Evolutionary conservation across 2,888 invertebrate species (phyloP), one percentile per base, ranked within the genome.

Genomic region (Eurois occulta): DNA sequence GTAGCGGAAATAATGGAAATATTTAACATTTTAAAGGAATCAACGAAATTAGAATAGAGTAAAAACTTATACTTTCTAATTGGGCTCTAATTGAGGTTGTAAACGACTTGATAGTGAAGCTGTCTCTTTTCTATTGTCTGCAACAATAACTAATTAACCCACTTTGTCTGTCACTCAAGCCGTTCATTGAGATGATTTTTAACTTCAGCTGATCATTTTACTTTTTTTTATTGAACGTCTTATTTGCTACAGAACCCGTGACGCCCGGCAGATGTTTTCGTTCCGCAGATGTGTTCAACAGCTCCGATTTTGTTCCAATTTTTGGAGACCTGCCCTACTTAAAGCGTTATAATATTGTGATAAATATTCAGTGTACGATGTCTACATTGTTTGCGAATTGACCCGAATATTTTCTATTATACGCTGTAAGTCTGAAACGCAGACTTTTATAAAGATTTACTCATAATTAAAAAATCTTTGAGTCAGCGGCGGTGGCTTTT

Each of bases 71-170:
- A 79, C 75, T 83, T 83, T 85, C 85, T 86, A 80, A 86, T 84
- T 81, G 76, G 48, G 2, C 38, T 46, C 28, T 80, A 83, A 86
- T 86, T 81, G 64, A 21, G 10, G 16, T 75, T 78, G 67, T 69
- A 78, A 62, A 80, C n/a, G 74, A 71, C 24, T 70, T 13, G 35
- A 76, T 55, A 71, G 55, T 41, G 71, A 72, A 69, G 72, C 43
- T 64, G 77, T 83, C 81, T 60, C 46, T 86, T 72, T 78, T 60
- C 66, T 72, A 81, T 83, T 86, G 75, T 85, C 8, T 76, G 32
- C 58, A 85, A 89, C 89, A 89, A 89, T 86, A 72, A 80, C 75
- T 85, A 89, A 89, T 89, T 89, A 89, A 85, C 89, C 88, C 67
- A 87, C 55, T 87, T 74, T 85, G 68, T 71, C 74, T 78, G 85